phyloP scores from a whole-genome alignment of 2,113 vertebrate genomes.

The Odontesthes bonariensis region DNA sequence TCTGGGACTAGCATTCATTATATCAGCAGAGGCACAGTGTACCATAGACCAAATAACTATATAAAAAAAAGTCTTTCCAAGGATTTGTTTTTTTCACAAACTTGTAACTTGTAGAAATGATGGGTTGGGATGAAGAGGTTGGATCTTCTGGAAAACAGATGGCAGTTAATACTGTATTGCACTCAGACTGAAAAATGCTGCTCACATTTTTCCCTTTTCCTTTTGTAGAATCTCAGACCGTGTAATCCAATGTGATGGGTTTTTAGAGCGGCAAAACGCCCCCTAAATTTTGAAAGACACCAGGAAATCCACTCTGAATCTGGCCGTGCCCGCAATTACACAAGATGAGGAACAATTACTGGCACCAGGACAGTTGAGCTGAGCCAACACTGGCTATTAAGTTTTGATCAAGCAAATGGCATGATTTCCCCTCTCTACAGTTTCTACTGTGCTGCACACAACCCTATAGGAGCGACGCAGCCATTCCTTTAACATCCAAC shows the following conservation, averaged over 20 bases:
- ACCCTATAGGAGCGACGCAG: neutral
- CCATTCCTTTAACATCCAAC: slow-evolving; percentile 9
- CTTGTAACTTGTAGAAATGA: slow-evolving; percentile 40
- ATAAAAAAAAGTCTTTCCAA: slow-evolving; percentile 19
- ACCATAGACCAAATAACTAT: slow-evolving; percentile 24
- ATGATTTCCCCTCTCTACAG: slow-evolving; percentile 29
- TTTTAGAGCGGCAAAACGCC: slow-evolving; percentile 71
- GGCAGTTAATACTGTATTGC: slow-evolving; percentile 46
- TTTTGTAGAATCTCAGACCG: slow-evolving; percentile 60
- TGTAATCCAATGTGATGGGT: slow-evolving; percentile 78
- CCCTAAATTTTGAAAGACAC: slow-evolving; percentile 71
- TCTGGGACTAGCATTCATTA: slow-evolving; percentile 10
- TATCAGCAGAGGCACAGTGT: slow-evolving; percentile 19
- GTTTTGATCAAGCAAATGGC: slow-evolving; percentile 55
- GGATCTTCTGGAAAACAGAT: slow-evolving; percentile 47
- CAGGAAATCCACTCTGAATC: slow-evolving; percentile 72
- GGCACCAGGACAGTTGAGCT: slow-evolving; percentile 36
- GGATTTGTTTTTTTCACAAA: slow-evolving; percentile 49
- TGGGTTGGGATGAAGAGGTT: slow-evolving; percentile 24
- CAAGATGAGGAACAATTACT: slow-evolving; percentile 66
- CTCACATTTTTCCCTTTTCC: slow-evolving; percentile 19
- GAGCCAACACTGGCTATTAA: slow-evolving; percentile 57
- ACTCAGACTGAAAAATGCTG: slow-evolving; percentile 58
- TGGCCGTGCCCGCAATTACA: slow-evolving; percentile 61
- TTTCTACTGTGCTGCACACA: slow-evolving; percentile 13